Evolutionary conservation across 2,797 vertebrate genomes (phyloP), one percentile per base, ranked within the genome.

Genomic region (Ceryle rudis): DNA sequence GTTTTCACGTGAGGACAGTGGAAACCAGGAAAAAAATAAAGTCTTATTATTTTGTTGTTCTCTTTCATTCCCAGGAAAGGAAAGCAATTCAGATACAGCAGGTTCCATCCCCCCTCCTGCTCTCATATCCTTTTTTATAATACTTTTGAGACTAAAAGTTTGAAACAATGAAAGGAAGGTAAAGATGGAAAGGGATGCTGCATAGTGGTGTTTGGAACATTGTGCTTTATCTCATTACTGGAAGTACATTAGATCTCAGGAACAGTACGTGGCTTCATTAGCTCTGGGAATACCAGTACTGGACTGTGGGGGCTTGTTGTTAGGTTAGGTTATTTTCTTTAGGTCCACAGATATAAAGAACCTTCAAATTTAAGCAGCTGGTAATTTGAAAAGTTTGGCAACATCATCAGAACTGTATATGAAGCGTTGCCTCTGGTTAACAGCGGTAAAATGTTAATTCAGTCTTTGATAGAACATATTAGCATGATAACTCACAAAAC

Each of bases 381-480:
- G 65, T 65, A 94, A 81, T 92, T 41, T 80, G 46, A 90, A 93
- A 91, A 95, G 86, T 94, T 97, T 93, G 81, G 92, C 86, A 94
- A 44, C 67, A 67, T 92, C 73, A 89, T 95, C 79, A 91, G 89
- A 97, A 94, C 95, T 97, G 89, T 95, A 89, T 89, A 95, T 77
- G 73, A 96, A 89, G 54, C 47, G 71, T 92, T 81, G 74, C 94
- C 85, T 95, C 86, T 95, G 78, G 96, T 98, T 97, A 97, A 89
- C 29, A 89, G 83, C 19, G 28, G 86, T 90, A 95, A 98, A 97
- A 97, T 97, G 93, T 96, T 98, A 97, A 97, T 97, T 97, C 97
- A 95, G 78, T 94, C 91, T 97, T 97, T 97, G 95, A 96, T 97
- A 96, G 90, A 89, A 84, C 35, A 81, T 97, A 97, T 97, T 97